A percentile compares a stretch with the other conserved stretches of the same genome.
Evolutionary conservation across 30 jellyfish, hydroid and myxozoan species (phyloP).

Genomic region (Mastigias papua): DNA sequence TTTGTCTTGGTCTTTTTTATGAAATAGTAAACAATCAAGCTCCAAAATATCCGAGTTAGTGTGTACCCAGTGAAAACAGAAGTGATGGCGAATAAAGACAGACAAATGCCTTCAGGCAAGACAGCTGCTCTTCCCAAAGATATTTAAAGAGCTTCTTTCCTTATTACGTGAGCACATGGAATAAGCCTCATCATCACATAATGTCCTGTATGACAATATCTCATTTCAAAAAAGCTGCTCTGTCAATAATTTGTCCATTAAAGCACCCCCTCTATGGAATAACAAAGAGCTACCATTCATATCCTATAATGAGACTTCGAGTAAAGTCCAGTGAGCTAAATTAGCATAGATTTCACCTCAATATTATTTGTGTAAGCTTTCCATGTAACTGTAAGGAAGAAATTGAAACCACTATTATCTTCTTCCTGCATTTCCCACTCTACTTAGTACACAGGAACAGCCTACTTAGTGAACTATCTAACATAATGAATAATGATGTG

Average conservation of each 20-base stretch:
- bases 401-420: not conserved
- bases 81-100: not conserved
- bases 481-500: constrained; percentile 3
- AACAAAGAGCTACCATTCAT: not conserved
- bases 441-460: not conserved
- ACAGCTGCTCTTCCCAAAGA: not conserved
- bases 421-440: constrained; percentile 24
- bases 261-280: not conserved
- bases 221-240: not conserved
- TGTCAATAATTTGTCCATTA: not conserved
- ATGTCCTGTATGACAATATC: not conserved
- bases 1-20: not conserved
- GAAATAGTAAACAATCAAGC: not conserved
- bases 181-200: not conserved
- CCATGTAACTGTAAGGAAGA: constrained; percentile 9
- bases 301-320: constrained; percentile 3
- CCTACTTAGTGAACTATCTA: constrained; percentile 37
- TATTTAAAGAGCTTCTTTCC: not conserved
- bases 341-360: not conserved
- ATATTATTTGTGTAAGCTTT: not conserved
- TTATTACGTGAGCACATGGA: not conserved
- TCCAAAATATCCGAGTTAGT: not conserved
- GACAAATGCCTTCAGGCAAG: not conserved
- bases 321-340: not conserved
- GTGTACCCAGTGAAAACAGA: not conserved